Evolutionary conservation across 2,888 invertebrate genomes (phyloP).

Genomic region (Pteria penguin): DNA sequence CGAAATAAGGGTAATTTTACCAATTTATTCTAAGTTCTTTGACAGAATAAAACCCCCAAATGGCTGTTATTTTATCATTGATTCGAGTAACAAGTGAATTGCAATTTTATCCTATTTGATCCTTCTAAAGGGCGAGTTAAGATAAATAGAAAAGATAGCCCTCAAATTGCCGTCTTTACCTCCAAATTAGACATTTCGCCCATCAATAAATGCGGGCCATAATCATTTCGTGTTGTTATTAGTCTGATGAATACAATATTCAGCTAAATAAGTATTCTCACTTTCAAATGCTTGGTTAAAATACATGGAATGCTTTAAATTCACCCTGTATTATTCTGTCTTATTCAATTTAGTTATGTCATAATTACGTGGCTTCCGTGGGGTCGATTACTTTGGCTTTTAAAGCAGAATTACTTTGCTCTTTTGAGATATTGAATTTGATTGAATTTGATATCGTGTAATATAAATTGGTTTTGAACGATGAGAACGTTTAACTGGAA

Average conservation of each 20-base stretch:
- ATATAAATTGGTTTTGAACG: too few relatives aligned
- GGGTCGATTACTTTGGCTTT: too few relatives aligned
- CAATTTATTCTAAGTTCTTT: conserved; percentile 11
- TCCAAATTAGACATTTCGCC: neutral
- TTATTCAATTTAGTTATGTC: neutral
- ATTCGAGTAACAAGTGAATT: neutral
- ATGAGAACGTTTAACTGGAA: too few relatives aligned
- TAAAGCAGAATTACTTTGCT: too few relatives aligned
- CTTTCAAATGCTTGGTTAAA: neutral
- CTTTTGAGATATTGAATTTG: too few relatives aligned
- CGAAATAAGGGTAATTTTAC: conserved; percentile 4
- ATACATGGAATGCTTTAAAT: neutral
- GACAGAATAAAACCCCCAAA: conserved; percentile 4
- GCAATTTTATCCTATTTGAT: conserved; percentile 31
- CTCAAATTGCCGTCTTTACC: conserved; percentile 18
- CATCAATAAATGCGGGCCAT: conserved; percentile 9
- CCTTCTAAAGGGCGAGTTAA: conserved; percentile 4
- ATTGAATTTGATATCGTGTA: too few relatives aligned
- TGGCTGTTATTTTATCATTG: conserved; percentile 4
- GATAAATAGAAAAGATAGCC: conserved; percentile 21
- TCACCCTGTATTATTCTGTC: neutral
- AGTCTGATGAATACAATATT: neutral
- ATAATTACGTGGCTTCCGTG: too few relatives aligned
- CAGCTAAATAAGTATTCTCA: conserved; percentile 2
- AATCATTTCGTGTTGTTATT: neutral